Base-by-base conservation (phyloP, 2,888 invertebrate genomes). In the Rutpela maculata region DNA sequence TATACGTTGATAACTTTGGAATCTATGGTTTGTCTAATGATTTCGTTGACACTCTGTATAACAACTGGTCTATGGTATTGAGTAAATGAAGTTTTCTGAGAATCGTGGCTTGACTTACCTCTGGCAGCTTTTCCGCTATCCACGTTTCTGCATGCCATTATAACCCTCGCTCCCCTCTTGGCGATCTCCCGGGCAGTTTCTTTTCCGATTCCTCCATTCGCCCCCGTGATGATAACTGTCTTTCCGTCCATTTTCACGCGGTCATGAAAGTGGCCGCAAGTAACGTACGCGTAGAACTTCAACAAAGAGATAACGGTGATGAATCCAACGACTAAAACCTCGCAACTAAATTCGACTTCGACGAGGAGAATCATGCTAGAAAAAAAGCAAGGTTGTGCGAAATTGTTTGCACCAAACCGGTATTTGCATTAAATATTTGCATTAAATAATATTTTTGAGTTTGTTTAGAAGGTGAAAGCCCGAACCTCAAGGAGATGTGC, bases 141-240 rank as follows among this genome's bases (percentile, higher is more conserved):
- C 83, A 95, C 84, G 87, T 96, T 95, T 82, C 97, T 91, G 88
- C 97, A 97, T 0, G 96, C 97, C 94, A 98, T 93, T 79, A 98
- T 95, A 43, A 98, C 92, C 77, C 93, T 92, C 0, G 96, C 97
- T 5, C 95, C 96, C 83, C 95, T 91, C 80, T 92, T 93, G 0
- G 95, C 95, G 77, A 96, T 87, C 83, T 95, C 94, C 81, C 91
- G 91, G 0, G 95, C 94, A 0, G 96, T 96, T 88, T 96, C 95
- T 87, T 94, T 94, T 26, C 97, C 97, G 83, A 96, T 96, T 0
- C 97, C 97, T 83, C 95, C 93, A 82, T 95, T 97, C 81, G 97
- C 96, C 0, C 98, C 98, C 15, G 98, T 98, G 17, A 98, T 93
- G 11, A 98, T 92, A 12, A 96, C 95, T 0, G 96, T 96, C 91